Evolutionary conservation across 2,888 invertebrate genomes (phyloP), one percentile per base, ranked within the genome.

Genomic region (Portevinia maculata): DNA sequence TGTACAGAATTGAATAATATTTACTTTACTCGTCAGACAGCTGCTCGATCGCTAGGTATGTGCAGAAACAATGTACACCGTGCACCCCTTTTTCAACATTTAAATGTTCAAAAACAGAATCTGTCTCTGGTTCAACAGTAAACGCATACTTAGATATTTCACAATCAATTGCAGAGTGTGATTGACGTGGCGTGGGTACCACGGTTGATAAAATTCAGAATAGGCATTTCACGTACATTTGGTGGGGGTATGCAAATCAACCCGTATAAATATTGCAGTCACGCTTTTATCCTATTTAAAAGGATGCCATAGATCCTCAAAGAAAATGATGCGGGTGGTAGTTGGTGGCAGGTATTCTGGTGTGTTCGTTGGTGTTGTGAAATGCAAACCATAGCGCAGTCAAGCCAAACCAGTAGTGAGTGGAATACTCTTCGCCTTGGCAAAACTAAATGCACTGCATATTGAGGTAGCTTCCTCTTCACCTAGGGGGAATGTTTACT

Each of bases 191-290:
- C 50, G 44, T 30, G 37, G 34, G n/a, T 37, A n/a, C n/a, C 13
- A 37, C 6, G 15, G 37, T 50, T 39, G 34, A 24, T 34, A 34
- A 62, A 46, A 19, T 37, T 37, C 62, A 34, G 41, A 46, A 37
- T 75, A 75, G 75, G 79, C 79, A 48, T 79, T 73, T 46, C 73
- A 73, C 73, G 73, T 75, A 75, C 37, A 13, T 24, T 19, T 24
- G 32, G 34, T 48, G 67, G 34, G 62, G 75, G 79, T 78, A 85
- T 84, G 85, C 67, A 85, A 85, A 85, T 85, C 81, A 84, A 78
- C 71, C 78, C 60, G 84, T 74, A 84, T 85, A 84, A 84, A 83
- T 85, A 85, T 85, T 85, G 84, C 81, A 85, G 85, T 85, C 85
- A 85, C 85, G 85, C 79, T 79, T 84, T 84, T 84, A 85, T 85